A percentile compares a stretch with the other conserved stretches of the same genome.
These are phyloP conservation scores for Callopanchax toddi DNA, from an alignment of 2,113 vertebrate genomes.

Conservation along the genomic window DNA sequence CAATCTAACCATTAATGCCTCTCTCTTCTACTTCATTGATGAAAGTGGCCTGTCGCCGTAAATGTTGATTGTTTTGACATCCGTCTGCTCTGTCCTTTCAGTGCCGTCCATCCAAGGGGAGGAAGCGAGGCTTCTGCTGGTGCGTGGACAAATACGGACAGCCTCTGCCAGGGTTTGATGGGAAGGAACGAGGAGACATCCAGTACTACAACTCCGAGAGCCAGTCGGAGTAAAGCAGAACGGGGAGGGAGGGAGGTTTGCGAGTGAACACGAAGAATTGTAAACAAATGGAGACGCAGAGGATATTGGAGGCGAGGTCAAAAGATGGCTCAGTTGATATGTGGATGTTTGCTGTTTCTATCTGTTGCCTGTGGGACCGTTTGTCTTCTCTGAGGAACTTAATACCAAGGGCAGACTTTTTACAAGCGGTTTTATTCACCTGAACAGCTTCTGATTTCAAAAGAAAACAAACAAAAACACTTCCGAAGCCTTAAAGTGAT, in stretches of 20 bases:
- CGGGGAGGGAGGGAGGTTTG: slow-evolving; percentile 38
- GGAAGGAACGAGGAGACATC: slow-evolving; percentile 83
- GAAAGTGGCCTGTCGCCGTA: slow-evolving; percentile 53
- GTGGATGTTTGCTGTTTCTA: slow-evolving; percentile 69
- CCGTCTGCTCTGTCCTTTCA: slow-evolving; percentile 64
- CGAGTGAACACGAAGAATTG: slow-evolving; percentile 57
- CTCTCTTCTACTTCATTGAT: slow-evolving; percentile 60
- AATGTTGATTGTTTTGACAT: slow-evolving; percentile 43
- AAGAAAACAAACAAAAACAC: slow-evolving; percentile 22
- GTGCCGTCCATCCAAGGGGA: slow-evolving; percentile 94
- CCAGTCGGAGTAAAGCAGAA: slow-evolving; percentile 79
- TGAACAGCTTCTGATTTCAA: slow-evolving; percentile 26
- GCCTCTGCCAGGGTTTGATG: slow-evolving; percentile 84
- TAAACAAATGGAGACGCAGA: slow-evolving; percentile 61
- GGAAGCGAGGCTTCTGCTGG: slow-evolving; percentile 95
- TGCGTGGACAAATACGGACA: slow-evolving; percentile 96
- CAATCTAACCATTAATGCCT: slow-evolving; percentile 72
- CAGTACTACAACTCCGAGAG: slow-evolving; percentile 86
- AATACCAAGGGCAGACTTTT: slow-evolving; percentile 48
- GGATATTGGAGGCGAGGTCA: slow-evolving; percentile 70
- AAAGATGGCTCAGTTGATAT: slow-evolving; percentile 63
- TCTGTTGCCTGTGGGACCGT: slow-evolving; percentile 66
- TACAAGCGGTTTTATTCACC: slow-evolving; percentile 52
- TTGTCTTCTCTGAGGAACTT: slow-evolving; percentile 49
- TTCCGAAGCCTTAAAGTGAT: slow-evolving; percentile 32